Conservation (phyloP, 2,113 vertebrate species). For the Vireo altiloquus region DNA sequence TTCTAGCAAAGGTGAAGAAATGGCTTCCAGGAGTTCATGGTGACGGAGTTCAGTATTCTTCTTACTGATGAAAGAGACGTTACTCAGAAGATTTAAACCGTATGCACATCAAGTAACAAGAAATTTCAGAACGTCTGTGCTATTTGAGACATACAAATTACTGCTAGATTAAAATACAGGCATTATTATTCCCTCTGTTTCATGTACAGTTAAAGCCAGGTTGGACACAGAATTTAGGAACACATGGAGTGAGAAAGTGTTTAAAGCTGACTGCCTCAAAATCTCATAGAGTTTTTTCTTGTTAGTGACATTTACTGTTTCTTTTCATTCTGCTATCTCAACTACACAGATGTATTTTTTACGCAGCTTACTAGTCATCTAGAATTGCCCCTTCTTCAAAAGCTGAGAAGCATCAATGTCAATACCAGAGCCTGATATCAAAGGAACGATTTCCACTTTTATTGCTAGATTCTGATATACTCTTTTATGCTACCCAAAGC, state of each 20-base stretch:
- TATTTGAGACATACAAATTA: neutral
- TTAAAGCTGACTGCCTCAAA: neutral
- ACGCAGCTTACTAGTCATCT: neutral
- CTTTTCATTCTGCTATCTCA: neutral
- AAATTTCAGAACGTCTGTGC: neutral
- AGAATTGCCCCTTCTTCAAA: neutral
- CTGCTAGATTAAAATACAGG: neutral
- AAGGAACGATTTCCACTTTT: neutral
- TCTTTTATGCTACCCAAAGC: neutral
- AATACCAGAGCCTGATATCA: neutral
- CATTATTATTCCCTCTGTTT: neutral
- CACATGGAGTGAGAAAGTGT: neutral
- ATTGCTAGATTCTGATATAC: neutral
- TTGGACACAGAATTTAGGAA: neutral
- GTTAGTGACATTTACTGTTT: neutral
- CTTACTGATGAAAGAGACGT: slow-evolving; percentile 76
- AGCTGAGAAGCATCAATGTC: neutral
- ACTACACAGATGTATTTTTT: neutral
- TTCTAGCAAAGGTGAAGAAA: slow-evolving; percentile 82
- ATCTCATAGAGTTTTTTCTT: neutral
- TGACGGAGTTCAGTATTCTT: slow-evolving; percentile 80
- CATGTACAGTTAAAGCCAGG: neutral
- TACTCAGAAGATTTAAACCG: neutral
- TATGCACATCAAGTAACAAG: neutral
- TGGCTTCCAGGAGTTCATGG: slow-evolving; percentile 85